Conservation (phyloP, 2,113 vertebrate genomes). For the Tragelaphus buxtoni region DNA sequence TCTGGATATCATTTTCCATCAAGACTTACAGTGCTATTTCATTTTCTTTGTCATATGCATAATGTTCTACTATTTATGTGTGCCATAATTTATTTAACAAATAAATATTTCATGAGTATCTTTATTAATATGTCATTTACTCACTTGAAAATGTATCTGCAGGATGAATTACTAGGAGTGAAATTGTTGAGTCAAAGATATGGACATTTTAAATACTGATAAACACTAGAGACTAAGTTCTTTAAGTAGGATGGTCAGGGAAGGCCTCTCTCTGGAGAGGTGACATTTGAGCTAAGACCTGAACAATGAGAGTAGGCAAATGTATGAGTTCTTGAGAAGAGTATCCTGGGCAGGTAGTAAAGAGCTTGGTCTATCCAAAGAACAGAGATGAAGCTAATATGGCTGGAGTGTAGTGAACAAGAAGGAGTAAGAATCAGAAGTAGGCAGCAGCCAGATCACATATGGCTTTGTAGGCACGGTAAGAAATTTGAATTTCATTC, state of each 20-base stretch:
- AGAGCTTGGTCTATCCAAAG: neutral
- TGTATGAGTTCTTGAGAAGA: constrained; percentile 17
- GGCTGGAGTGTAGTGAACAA: neutral
- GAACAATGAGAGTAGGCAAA: neutral
- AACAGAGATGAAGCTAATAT: neutral
- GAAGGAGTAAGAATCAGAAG: constrained; percentile 2
- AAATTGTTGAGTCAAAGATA: neutral
- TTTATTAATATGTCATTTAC: constrained; percentile 33
- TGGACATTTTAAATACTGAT: constrained; percentile 40
- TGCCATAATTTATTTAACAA: constrained; percentile 8
- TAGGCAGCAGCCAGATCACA: neutral
- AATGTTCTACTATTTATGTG: neutral
- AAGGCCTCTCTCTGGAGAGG: neutral
- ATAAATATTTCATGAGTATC: constrained; percentile 27
- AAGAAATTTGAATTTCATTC: constrained; percentile 24
- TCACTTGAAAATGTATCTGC: constrained; percentile 29
- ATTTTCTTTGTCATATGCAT: constrained; percentile 48
- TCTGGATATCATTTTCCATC: neutral
- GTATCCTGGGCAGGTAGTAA: neutral
- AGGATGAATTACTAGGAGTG: constrained; percentile 32
- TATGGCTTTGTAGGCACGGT: neutral
- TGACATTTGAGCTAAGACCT: constrained; percentile 27
- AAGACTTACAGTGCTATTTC: neutral
- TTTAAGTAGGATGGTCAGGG: neutral
- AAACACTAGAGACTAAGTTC: neutral